Conservation (phyloP, 2,888 invertebrate genomes). For the Lacanobia oleracea region DNA sequence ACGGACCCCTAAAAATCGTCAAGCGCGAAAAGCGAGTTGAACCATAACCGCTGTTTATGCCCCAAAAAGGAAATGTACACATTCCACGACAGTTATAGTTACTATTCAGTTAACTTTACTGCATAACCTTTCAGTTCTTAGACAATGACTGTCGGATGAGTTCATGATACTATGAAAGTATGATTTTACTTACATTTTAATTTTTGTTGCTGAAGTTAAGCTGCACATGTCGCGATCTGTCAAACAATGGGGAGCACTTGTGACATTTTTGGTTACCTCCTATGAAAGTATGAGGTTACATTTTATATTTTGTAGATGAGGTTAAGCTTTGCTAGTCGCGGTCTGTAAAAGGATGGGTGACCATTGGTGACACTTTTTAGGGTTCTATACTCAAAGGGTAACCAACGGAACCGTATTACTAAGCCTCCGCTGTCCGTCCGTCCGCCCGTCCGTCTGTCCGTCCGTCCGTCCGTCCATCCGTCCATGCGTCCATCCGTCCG, state of each 20-base stretch:
- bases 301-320: too few species aligned
- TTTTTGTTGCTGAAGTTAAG: not conserved
- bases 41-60: constrained; percentile 46
- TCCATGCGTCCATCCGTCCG: too few species aligned
- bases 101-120: not conserved
- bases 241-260: not conserved
- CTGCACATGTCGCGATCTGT: not conserved
- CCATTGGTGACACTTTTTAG: not conserved
- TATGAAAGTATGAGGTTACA: not conserved
- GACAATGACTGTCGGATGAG: constrained; percentile 8
- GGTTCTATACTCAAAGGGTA: too few species aligned
- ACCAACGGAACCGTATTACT: too few species aligned
- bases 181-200: not conserved
- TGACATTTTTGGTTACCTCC: too few species aligned
- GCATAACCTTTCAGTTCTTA: constrained; percentile 42
- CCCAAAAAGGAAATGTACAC: constrained; percentile 52
- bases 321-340: not conserved
- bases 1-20: constrained; percentile 50
- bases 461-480: too few species aligned
- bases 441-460: too few species aligned
- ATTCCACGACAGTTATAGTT: constrained; percentile 32
- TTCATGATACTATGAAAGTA: not conserved
- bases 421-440: too few species aligned
- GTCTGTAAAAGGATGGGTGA: not conserved
- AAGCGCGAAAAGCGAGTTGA: constrained; percentile 52